A percentile compares a stretch with the other conserved stretches of the same genome.
Evolutionary conservation across 2,888 invertebrate genomes (phyloP).

Genomic region (Diplolepis rosae): DNA sequence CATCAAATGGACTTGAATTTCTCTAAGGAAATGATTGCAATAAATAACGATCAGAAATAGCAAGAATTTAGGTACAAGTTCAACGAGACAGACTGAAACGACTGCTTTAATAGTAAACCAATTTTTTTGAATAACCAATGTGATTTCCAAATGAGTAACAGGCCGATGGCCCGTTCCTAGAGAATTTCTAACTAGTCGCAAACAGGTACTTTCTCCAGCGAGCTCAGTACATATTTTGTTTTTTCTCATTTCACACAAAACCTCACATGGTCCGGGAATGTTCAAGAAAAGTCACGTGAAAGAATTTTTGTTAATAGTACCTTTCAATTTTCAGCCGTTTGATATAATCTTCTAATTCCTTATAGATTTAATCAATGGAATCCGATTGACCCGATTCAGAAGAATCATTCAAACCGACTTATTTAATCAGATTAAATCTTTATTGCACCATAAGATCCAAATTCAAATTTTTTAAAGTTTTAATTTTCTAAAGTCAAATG

Average conservation of each 20-base stretch:
- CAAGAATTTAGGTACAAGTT: constrained; percentile 17
- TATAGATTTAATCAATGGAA: too few relatives aligned
- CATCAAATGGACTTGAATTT: constrained; percentile 8
- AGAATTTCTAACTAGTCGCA: constrained; percentile 25
- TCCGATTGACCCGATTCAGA: too few relatives aligned
- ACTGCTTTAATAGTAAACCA: constrained; percentile 20
- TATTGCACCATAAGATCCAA: too few relatives aligned
- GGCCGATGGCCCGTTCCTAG: background rate
- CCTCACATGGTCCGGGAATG: background rate
- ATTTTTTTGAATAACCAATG: constrained; percentile 20
- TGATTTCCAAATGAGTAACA: constrained; percentile 26
- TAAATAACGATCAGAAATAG: constrained; percentile 21
- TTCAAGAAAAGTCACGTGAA: background rate
- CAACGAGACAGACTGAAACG: constrained; percentile 4
- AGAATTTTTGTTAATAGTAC: too few relatives aligned
- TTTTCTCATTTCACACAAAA: background rate
- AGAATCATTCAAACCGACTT: too few relatives aligned
- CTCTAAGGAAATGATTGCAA: background rate
- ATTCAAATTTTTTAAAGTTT: too few relatives aligned
- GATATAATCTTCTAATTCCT: too few relatives aligned
- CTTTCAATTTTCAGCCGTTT: too few relatives aligned
- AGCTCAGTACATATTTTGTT: background rate
- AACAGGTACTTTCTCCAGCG: constrained; percentile 7
- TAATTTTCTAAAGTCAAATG: too few relatives aligned
- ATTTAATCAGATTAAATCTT: too few relatives aligned